Percentiles rank a stretch among this genome's conserved stretches.
Conservation (phyloP, 35 echinoderm and acorn worm genomes). For the Antedon bifida region DNA sequence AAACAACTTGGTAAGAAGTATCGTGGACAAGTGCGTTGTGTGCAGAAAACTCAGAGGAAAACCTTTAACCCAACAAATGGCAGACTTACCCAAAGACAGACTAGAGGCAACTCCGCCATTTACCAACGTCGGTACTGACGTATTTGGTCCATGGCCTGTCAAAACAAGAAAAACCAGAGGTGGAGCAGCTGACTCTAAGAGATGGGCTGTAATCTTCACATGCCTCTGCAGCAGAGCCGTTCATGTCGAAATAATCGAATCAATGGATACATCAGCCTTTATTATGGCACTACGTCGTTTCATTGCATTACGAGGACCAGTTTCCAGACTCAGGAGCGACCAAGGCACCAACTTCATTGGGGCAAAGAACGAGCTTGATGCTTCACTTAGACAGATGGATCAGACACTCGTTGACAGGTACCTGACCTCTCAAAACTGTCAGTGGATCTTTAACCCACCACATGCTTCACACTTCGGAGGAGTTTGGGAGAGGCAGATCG, state of each 20-base stretch:
- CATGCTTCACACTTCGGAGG: slow-evolving; percentile 25
- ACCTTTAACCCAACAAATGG: slow-evolving; percentile 32
- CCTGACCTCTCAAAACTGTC: neutral
- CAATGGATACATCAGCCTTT: slow-evolving; percentile 14
- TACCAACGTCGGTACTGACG: slow-evolving; percentile 25
- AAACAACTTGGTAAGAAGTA: neutral
- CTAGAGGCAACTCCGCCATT: slow-evolving; percentile 10
- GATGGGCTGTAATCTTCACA: slow-evolving; percentile 35
- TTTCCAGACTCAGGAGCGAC: slow-evolving; percentile 10
- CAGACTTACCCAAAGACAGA: slow-evolving; percentile 33
- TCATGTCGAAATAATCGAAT: slow-evolving; percentile 14
- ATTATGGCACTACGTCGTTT: slow-evolving; percentile 3
- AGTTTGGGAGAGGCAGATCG: slow-evolving; percentile 21
- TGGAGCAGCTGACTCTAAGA: slow-evolving; percentile 18
- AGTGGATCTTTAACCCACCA: slow-evolving; percentile 33
- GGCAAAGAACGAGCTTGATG: slow-evolving; percentile 5
- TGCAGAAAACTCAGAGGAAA: slow-evolving; percentile 8
- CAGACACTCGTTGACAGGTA: neutral
- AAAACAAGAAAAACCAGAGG: slow-evolving; percentile 27
- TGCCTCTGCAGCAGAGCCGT: slow-evolving; percentile 22
- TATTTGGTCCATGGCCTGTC: slow-evolving; percentile 35
- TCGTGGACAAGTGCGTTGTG: neutral
- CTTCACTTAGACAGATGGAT: neutral
- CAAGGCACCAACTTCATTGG: slow-evolving; percentile 29
- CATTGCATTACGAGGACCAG: slow-evolving; percentile 4